Evolutionary conservation across 2,797 vertebrate genomes (phyloP), one percentile per base, ranked within the genome.

Genomic region (Selene dorsalis): DNA sequence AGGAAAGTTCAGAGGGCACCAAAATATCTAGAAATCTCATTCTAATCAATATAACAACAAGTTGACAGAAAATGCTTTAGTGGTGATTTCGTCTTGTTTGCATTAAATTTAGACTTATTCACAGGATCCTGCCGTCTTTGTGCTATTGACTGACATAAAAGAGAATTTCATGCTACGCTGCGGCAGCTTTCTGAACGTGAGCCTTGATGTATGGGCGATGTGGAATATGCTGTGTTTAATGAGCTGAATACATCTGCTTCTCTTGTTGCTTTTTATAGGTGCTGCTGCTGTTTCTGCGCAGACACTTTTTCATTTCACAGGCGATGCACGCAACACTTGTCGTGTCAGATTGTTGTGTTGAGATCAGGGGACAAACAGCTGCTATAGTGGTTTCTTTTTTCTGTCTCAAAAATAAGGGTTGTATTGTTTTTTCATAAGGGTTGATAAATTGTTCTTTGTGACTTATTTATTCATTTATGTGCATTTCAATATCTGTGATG

Each of bases 241-340:
- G 77, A 69, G 48, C 63, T 78, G 45, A 62, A 57, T 56, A 65
- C 55, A 68, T 64, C 65, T 79, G 78, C 43, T 45, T 45, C 68
- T 57, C 43, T 30, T 59, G 75, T n/a, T 66, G 39, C 58, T 83
- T 69, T 77, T 74, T 74, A 73, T 82, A 77, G 67, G 45, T 11
- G 43, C 69, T 62, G 32, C 64, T 48, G 50, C 24, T 61, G 26
- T 69, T 83, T 69, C 11, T 56, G 24, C 43, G 4, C 32, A 39
- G 11, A 1, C 22, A 30, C 4, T 26, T 53, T 26, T 20, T 20
- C 6, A 47, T 55, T 62, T 52, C 52, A 68, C 20, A 55, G 30
- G 32, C 47, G 32, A 11, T 43, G 47, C 57, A 47, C 17, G 39
- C 32, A 39, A 48, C 65, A 22, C 63, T 28, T 39, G 69, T 73